Base-by-base conservation (phyloP, 1,140 invertebrate species). In the Rhopalosiphum padi region DNA sequence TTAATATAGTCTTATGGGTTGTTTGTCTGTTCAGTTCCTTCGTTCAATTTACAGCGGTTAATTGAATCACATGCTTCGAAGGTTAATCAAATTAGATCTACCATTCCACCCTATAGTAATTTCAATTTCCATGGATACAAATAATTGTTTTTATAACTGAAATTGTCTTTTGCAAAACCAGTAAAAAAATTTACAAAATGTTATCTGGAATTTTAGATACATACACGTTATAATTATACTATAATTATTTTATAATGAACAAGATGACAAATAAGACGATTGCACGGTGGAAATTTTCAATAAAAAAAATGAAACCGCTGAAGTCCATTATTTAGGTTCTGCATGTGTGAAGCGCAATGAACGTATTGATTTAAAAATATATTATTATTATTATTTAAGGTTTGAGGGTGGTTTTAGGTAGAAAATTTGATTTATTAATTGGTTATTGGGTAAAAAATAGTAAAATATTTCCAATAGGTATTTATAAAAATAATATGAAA, bases 1-100 rank as follows among this genome's bases (percentile, higher is more conserved):
- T 92, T 92, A 82, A 83, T 92, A 85, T 8, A 51, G 77, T 83
- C 90, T 83, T 92, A 92, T 92, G n/a, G 91, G 91, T 92, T 92
- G 77, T 92, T 92, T 92, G 68, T n/a, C 41, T 30, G 46, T 46
- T 37, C 30, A 51, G 91, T 0, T 86, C 15, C 23, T 93, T 93
- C 91, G 35, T 85, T 41, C 68, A 86, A 48, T 93, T 55, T 25
- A 48, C 91, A n/a, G 55, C 37, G 46, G 46, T 93, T 93, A 93
- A 93, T 93, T 93, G 35, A 51, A 85, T 93, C 91, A 85, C 46
- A n/a, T 86, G 23, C 48, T 25, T 6, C 68, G 82, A 86, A 53
- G 51, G 23, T 53, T 93, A 93, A 93, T 85, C 48, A 53, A 93
- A 85, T 93, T 93, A 86, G 9, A 43, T 43, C 35, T 86, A 21